Evolutionary conservation across 1,140 invertebrate species (phyloP).

Genomic region (Macrobrachium nipponense): DNA sequence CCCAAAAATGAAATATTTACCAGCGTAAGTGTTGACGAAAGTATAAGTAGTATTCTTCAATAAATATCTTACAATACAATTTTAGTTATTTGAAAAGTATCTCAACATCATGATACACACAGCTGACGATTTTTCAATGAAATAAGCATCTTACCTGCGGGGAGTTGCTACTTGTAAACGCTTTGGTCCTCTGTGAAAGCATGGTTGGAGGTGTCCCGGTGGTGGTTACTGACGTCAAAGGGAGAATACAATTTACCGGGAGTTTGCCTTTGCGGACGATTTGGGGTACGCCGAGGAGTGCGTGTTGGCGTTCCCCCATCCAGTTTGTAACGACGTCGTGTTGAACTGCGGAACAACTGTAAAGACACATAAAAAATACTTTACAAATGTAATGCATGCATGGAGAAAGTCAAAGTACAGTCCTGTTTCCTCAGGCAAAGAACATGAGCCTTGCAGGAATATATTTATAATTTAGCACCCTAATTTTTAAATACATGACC

Average conservation of each 20-base stretch:
- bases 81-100: no score
- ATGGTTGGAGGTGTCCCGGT: slow-evolving; percentile 48
- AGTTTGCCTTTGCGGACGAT: slow-evolving; percentile 31
- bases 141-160: slow-evolving; percentile 16
- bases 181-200: slow-evolving; percentile 43
- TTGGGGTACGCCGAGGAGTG: slow-evolving; percentile 40
- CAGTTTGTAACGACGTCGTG: slow-evolving; percentile 54
- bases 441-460: no score
- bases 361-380: background rate
- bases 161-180: slow-evolving; percentile 36
- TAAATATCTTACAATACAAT: no score
- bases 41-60: no score
- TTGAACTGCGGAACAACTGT: slow-evolving; percentile 59
- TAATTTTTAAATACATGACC: no score
- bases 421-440: background rate
- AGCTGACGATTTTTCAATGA: no score
- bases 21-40: no score
- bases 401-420: background rate
- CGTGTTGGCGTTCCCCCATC: slow-evolving; percentile 47
- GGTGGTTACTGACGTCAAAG: slow-evolving; percentile 60
- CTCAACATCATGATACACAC: no score
- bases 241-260: slow-evolving; percentile 61
- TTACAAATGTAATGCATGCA: background rate
- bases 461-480: no score
- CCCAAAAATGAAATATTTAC: no score